These are phyloP conservation scores for Tenthredo distinguenda DNA, from an alignment of 2,888 invertebrate genomes.

Conservation along the genomic window DNA sequence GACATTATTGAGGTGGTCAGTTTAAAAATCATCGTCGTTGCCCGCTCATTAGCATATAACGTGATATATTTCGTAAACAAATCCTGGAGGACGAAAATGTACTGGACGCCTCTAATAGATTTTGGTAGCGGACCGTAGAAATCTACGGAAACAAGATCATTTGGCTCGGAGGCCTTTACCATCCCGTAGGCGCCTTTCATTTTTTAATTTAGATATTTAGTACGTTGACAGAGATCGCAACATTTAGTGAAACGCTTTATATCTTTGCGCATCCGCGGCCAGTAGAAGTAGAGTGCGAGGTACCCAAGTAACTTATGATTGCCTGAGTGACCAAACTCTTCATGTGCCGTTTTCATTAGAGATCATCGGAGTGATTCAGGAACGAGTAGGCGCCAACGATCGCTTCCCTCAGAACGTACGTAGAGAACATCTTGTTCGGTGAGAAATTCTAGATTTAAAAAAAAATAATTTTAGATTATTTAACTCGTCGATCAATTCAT, in stretches of 20 bases:
- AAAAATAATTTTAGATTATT: not conserved
- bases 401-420: not conserved
- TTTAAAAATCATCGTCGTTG: no score
- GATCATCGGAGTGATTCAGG: not conserved
- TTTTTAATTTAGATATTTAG: constrained; percentile 38
- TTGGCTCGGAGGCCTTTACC: constrained; percentile 44
- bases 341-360: constrained; percentile 49
- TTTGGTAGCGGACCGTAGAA: constrained; percentile 56
- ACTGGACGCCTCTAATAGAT: constrained; percentile 54
- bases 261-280: constrained; percentile 52
- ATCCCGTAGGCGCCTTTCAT: constrained; percentile 51
- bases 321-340: constrained; percentile 55
- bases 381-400: constrained; percentile 52
- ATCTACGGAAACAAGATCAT: constrained; percentile 54
- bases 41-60: constrained; percentile 51
- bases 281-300: constrained; percentile 57
- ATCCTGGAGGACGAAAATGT: constrained; percentile 54
- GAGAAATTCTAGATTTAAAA: not conserved
- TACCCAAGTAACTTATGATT: constrained; percentile 55
- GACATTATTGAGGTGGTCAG: not conserved
- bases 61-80: constrained; percentile 53
- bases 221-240: constrained; percentile 56
- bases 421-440: not conserved
- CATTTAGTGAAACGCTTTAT: constrained; percentile 46
- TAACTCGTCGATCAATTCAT: not conserved